Evolutionary conservation across 2,113 vertebrate species (phyloP).

Genomic region (western clawed frog (Xenopus tropicalis)): DNA sequence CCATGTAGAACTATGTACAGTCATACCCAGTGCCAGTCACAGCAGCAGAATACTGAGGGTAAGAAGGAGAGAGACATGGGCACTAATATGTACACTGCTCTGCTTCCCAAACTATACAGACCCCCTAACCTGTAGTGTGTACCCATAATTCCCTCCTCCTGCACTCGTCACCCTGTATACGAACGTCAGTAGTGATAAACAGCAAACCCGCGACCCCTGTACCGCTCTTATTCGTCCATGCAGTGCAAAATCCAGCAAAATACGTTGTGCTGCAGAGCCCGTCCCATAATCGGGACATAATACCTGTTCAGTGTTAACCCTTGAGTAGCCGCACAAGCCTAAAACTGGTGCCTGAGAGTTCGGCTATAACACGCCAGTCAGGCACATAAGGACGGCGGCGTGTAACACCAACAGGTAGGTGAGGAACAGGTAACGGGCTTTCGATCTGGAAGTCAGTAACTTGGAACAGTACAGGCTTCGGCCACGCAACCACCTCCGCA

Average conservation of each 20-base stretch:
- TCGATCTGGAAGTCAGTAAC: constrained; percentile 73
- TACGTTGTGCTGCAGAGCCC: too few species aligned
- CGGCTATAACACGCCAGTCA: constrained; percentile 71
- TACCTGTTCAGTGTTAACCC: background rate
- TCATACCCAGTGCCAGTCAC: constrained; percentile 58
- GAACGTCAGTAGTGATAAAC: constrained; percentile 1
- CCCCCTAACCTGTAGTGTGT: background rate
- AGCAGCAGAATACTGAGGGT: constrained; percentile 51
- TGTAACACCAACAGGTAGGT: constrained; percentile 75
- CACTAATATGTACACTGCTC: background rate
- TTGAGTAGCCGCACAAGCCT: background rate
- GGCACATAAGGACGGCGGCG: constrained; percentile 74
- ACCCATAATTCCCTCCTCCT: constrained; percentile 5
- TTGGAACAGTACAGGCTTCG: constrained; percentile 82
- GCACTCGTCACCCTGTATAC: constrained; percentile 5
- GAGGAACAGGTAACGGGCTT: constrained; percentile 80
- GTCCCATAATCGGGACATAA: too few species aligned
- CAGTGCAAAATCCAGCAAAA: too few species aligned
- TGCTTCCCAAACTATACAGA: background rate
- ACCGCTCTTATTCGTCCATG: too few species aligned
- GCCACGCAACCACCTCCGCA: constrained; percentile 76
- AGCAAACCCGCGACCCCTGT: background rate
- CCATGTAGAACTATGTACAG: constrained; percentile 42
- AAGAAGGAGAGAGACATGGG: background rate
- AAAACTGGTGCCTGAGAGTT: background rate